Conservation (phyloP, 2,797 vertebrate species). For the Pampus argenteus region DNA sequence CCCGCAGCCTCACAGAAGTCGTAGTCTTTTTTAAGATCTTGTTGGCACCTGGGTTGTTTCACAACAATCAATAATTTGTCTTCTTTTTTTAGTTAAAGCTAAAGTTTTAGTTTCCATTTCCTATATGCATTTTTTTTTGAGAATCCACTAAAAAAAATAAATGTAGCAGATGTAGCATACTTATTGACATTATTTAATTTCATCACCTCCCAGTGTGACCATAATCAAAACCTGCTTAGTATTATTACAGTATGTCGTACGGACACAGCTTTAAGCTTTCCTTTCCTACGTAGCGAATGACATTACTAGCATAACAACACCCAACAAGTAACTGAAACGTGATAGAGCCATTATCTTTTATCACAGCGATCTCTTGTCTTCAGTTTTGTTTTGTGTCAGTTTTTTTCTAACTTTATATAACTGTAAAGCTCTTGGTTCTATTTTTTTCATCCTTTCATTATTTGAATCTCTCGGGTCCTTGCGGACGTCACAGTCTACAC, state of each 20-base stretch:
- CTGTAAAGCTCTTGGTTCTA: conserved; percentile 15
- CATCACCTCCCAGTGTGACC: not conserved
- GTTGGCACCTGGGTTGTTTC: not conserved
- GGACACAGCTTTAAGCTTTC: not conserved
- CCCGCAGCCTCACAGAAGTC: too few species aligned
- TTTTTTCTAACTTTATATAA: conserved; percentile 7
- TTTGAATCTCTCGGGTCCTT: conserved; percentile 39
- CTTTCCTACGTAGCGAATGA: too few species aligned
- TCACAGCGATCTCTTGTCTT: not conserved
- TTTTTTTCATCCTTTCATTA: conserved; percentile 30
- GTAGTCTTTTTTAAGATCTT: not conserved
- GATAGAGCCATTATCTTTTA: not conserved
- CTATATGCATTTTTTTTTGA: not conserved
- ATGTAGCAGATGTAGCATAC: not conserved
- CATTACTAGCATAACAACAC: not conserved
- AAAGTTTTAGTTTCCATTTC: too few species aligned
- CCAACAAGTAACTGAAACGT: not conserved
- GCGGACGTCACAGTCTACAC: conserved; percentile 62
- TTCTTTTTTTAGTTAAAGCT: not conserved
- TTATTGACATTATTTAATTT: too few species aligned
- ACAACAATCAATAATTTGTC: not conserved
- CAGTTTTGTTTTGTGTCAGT: not conserved
- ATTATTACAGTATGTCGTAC: not conserved
- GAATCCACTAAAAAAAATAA: not conserved
- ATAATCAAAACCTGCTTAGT: not conserved